These are phyloP conservation scores for Drosophila kanekoi DNA, from an alignment of 2,888 invertebrate genomes.

Conservation along the genomic window DNA sequence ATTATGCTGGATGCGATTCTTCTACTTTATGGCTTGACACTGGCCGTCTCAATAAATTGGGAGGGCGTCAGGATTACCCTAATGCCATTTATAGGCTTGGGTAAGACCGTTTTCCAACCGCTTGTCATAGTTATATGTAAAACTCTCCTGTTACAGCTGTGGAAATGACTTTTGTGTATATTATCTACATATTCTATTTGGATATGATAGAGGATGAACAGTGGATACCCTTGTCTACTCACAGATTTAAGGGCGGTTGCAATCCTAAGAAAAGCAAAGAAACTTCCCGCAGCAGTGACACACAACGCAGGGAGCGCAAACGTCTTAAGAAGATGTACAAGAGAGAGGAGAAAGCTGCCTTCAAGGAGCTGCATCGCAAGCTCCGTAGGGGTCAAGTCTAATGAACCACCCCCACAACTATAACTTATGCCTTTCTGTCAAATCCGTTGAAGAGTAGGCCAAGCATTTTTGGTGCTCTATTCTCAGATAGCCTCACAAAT, in stretches of 20 bases:
- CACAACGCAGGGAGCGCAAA: constrained; percentile 29
- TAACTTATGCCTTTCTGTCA: background rate
- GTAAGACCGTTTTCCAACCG: constrained; percentile 19
- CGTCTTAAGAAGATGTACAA: constrained; percentile 26
- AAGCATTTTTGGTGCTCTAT: constrained; percentile 7
- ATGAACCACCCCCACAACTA: background rate
- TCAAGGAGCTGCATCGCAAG: constrained; percentile 29
- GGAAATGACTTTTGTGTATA: constrained; percentile 72
- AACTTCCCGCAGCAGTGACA: background rate
- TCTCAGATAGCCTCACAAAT: background rate
- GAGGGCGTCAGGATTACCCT: constrained; percentile 60
- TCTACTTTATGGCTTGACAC: constrained; percentile 59
- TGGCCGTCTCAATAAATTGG: constrained; percentile 64
- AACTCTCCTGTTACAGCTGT: constrained; percentile 45
- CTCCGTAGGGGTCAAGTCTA: constrained; percentile 23
- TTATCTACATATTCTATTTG: constrained; percentile 64
- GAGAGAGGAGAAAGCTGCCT: constrained; percentile 31
- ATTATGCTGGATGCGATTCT: constrained; percentile 62
- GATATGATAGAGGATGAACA: constrained; percentile 32
- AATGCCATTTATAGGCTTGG: constrained; percentile 63
- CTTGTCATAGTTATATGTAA: background rate
- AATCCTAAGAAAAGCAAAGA: background rate
- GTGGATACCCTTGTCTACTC: constrained; percentile 32
- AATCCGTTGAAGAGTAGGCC: constrained; percentile 29
- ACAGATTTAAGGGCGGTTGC: constrained; percentile 22